Percentiles rank a stretch among this genome's conserved stretches.
phyloP scores from a whole-genome alignment of 2,888 invertebrate genomes.

The Aphidius colemani region DNA sequence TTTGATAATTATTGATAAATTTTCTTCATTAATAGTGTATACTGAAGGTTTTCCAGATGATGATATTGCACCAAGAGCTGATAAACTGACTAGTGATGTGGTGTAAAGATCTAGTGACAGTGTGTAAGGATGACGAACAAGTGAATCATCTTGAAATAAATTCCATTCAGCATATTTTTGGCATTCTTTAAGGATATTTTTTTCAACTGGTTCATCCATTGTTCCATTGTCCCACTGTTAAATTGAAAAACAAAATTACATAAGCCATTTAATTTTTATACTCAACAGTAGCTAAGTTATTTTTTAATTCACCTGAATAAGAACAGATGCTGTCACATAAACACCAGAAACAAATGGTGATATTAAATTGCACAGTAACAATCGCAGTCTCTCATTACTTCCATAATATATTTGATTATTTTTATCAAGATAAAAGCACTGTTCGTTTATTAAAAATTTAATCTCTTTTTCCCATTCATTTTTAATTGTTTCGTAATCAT shows the following conservation, averaged over 20 bases:
- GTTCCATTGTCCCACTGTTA: conserved; percentile 48
- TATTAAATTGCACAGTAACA: conserved; percentile 66
- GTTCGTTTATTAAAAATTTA: conserved; percentile 40
- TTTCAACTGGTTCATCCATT: conserved; percentile 55
- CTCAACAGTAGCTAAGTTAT: conserved; percentile 11
- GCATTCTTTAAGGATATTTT: conserved; percentile 63
- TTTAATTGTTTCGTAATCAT: conserved; percentile 37
- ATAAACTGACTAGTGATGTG: conserved; percentile 47
- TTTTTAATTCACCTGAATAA: conserved; percentile 61
- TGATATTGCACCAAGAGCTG: conserved; percentile 41
- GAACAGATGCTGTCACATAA: conserved; percentile 60
- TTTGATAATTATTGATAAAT: conserved; percentile 38
- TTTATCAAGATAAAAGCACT: conserved; percentile 35
- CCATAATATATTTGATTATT: conserved; percentile 54
- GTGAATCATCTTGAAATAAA: conserved; percentile 54
- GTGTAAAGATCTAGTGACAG: conserved; percentile 70
- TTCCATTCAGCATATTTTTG: conserved; percentile 68
- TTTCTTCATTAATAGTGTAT: conserved; percentile 42
- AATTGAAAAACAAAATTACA: background rate
- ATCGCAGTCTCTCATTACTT: conserved; percentile 61
- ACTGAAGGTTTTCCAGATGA: conserved; percentile 32
- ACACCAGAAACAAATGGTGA: conserved; percentile 70
- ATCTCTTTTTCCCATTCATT: conserved; percentile 47
- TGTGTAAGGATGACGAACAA: conserved; percentile 71
- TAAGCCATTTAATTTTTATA: conserved; percentile 11